Evolutionary conservation across 1,140 invertebrate genomes (phyloP).

Genomic region (Drosophila obscura): DNA sequence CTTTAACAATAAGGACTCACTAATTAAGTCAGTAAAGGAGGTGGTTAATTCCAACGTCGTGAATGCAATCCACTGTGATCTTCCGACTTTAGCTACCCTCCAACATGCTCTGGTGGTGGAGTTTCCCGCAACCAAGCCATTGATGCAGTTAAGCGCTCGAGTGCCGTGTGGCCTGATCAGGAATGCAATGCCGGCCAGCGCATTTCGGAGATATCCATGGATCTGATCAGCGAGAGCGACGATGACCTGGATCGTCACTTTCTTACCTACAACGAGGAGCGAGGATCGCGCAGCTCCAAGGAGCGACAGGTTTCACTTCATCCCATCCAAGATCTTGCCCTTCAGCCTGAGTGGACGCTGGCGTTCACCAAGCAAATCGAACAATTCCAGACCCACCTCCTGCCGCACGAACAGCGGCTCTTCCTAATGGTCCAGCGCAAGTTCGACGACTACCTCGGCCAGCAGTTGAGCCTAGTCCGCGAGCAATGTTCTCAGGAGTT

Average conservation of each 20-base stretch:
- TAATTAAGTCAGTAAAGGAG: too few species aligned
- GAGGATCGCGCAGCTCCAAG: conserved; percentile 63
- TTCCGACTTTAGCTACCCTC: neutral
- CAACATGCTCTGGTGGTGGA: neutral
- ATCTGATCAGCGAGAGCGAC: conserved; percentile 80
- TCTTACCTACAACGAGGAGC: conserved; percentile 73
- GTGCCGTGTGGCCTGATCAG: conserved; percentile 71
- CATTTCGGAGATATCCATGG: conserved; percentile 80
- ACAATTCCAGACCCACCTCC: conserved; percentile 81
- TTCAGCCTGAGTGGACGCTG: conserved; percentile 65
- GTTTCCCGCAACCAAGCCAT: conserved; percentile 59
- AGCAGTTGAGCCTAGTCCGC: conserved; percentile 84
- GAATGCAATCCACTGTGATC: neutral
- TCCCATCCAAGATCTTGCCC: conserved; percentile 56
- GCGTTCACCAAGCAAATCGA: conserved; percentile 83
- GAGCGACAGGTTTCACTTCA: conserved; percentile 80
- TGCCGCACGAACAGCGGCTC: conserved; percentile 83
- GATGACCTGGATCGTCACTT: conserved; percentile 75
- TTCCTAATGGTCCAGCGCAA: conserved; percentile 84
- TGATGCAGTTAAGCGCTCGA: conserved; percentile 71
- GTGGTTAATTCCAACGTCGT: neutral
- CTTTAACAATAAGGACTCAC: too few species aligned
- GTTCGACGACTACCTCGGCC: conserved; percentile 84
- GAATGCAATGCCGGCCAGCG: conserved; percentile 75
- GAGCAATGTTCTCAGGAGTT: conserved; percentile 84